Conservation (phyloP, 2,888 invertebrate genomes). For the Phlogophora meticulosa region DNA sequence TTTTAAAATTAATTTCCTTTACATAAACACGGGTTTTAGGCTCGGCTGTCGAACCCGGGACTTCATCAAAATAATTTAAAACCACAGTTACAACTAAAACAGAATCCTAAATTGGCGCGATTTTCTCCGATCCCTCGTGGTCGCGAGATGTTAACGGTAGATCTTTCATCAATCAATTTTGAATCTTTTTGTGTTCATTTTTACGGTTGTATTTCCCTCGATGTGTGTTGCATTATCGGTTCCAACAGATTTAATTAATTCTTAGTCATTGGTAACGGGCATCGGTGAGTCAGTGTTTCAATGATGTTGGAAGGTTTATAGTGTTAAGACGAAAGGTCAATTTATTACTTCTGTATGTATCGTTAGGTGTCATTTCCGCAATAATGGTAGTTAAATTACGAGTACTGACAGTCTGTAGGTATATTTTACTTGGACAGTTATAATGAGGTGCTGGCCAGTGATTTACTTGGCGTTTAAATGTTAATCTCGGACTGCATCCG, state of each 20-base stretch:
- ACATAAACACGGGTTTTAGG: constrained; percentile 46
- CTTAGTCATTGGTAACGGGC: constrained; percentile 88
- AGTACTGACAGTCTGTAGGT: constrained; percentile 35
- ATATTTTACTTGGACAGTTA: constrained; percentile 37
- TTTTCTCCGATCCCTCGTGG: constrained; percentile 78
- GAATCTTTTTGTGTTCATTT: constrained; percentile 67
- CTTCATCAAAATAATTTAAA: constrained; percentile 66
- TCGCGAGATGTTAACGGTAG: constrained; percentile 80
- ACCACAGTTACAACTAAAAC: constrained; percentile 77
- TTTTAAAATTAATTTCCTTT: constrained; percentile 44
- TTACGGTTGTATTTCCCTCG: constrained; percentile 71
- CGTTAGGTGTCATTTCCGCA: constrained; percentile 55
- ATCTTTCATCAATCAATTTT: constrained; percentile 59
- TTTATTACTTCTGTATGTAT: constrained; percentile 39
- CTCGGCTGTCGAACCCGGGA: constrained; percentile 58
- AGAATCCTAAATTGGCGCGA: constrained; percentile 84
- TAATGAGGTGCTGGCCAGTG: constrained; percentile 23
- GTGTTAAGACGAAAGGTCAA: constrained; percentile 55
- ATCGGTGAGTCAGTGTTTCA: constrained; percentile 80
- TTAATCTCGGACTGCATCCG: constrained; percentile 20
- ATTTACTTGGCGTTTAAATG: constrained; percentile 43
- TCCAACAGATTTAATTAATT: constrained; percentile 86
- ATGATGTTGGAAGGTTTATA: constrained; percentile 64
- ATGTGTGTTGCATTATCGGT: constrained; percentile 74
- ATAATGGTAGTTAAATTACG: constrained; percentile 31